Conservation (phyloP, 2,797 vertebrate species). For the Diceros bicornis region DNA sequence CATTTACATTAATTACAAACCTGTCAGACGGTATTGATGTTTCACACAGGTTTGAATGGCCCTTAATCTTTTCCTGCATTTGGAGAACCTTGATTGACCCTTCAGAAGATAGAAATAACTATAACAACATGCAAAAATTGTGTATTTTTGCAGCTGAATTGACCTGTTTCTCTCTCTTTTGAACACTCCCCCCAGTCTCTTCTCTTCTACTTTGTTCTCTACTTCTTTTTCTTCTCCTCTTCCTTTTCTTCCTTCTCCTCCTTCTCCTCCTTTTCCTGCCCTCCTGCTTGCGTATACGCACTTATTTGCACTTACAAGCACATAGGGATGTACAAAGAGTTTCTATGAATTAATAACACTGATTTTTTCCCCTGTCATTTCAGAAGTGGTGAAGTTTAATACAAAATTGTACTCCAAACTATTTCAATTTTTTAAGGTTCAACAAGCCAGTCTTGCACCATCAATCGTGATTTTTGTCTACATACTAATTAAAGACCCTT, state of each 20-base stretch:
- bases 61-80: conserved; percentile 2
- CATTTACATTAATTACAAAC: conserved; percentile 58
- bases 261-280: background rate
- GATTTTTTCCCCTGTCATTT: background rate
- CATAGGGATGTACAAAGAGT: background rate
- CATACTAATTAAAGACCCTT: background rate
- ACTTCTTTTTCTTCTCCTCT: background rate
- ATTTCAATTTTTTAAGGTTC: background rate
- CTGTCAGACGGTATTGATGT: conserved; percentile 35
- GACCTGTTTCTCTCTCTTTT: background rate
- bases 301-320: background rate
- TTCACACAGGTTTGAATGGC: background rate
- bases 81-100: background rate
- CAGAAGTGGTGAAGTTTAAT: background rate
- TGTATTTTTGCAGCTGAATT: background rate
- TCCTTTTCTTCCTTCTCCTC: background rate
- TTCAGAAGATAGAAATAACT: background rate
- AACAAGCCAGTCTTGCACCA: background rate
- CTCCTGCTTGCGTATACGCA: background rate
- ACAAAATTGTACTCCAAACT: background rate
- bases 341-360: background rate
- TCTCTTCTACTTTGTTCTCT: background rate
- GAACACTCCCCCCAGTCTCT: background rate
- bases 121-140: background rate
- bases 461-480: background rate